Conservation (phyloP, 2,113 vertebrate species). For the Nettapus auritus region DNA sequence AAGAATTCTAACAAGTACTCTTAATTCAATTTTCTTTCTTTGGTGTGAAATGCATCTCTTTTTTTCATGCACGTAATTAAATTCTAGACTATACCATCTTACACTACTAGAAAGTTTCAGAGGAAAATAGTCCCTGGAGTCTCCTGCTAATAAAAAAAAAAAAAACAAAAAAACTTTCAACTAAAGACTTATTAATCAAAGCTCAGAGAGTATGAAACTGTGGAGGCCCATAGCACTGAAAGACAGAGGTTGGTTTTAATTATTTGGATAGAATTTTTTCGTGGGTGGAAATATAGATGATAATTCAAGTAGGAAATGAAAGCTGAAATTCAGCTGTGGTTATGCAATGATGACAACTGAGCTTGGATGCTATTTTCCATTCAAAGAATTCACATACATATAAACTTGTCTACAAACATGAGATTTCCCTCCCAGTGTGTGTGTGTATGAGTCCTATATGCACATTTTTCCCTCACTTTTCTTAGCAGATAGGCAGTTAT, state of each 20-base stretch:
- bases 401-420: background rate
- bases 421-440: background rate
- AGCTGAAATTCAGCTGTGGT: background rate
- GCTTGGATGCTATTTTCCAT: background rate
- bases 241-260: background rate
- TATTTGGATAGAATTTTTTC: background rate
- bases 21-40: background rate
- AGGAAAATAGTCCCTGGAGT: background rate
- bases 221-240: background rate
- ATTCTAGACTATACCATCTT: background rate
- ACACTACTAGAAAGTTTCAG: background rate
- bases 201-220: background rate
- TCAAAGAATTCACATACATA: background rate
- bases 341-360: background rate
- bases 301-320: background rate
- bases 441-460: background rate
- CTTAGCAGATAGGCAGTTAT: background rate
- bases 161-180: background rate
- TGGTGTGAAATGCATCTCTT: background rate
- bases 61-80: background rate
- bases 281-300: background rate
- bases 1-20: background rate
- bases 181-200: conserved; percentile 18
- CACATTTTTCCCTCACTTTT: background rate
- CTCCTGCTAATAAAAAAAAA: background rate